These are phyloP conservation scores for Pseudocheirus occidentalis DNA, from an alignment of 2,797 vertebrate species.

Conservation along the genomic window DNA sequence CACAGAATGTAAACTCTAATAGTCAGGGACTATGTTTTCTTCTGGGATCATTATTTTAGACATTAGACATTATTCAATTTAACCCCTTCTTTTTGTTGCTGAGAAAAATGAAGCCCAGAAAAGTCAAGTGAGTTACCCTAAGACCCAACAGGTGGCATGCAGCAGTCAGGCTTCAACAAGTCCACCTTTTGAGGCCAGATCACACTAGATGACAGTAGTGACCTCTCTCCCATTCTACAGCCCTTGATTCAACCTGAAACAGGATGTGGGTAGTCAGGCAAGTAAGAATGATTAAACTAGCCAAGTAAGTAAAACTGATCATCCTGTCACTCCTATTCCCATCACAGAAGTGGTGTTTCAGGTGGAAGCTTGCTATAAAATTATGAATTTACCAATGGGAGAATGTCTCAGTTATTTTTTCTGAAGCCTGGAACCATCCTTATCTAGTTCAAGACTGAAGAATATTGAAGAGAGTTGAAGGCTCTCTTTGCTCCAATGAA, in stretches of 20 bases:
- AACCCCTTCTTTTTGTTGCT: neutral
- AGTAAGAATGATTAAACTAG: neutral
- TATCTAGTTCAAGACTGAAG: neutral
- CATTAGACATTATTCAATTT: neutral
- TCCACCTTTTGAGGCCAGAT: neutral
- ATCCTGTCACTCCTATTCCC: neutral
- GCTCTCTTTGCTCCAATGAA: neutral
- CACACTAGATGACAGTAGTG: neutral
- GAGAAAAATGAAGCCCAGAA: neutral
- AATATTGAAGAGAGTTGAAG: neutral
- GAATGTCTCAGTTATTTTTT: neutral
- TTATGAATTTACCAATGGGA: neutral
- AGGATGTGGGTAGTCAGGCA: neutral
- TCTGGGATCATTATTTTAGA: neutral
- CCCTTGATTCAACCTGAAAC: neutral
- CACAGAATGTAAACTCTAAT: neutral
- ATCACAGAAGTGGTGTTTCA: rapidly evolving
- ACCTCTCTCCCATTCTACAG: neutral
- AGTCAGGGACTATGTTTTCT: neutral
- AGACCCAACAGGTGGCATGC: neutral
- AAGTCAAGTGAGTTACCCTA: neutral
- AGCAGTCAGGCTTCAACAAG: neutral
- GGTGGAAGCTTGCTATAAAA: neutral
- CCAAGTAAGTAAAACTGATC: neutral
- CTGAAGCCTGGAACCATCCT: neutral